These are phyloP conservation scores for Camelus dromedarius DNA, from an alignment of 2,113 vertebrate genomes.

Conservation along the genomic window DNA sequence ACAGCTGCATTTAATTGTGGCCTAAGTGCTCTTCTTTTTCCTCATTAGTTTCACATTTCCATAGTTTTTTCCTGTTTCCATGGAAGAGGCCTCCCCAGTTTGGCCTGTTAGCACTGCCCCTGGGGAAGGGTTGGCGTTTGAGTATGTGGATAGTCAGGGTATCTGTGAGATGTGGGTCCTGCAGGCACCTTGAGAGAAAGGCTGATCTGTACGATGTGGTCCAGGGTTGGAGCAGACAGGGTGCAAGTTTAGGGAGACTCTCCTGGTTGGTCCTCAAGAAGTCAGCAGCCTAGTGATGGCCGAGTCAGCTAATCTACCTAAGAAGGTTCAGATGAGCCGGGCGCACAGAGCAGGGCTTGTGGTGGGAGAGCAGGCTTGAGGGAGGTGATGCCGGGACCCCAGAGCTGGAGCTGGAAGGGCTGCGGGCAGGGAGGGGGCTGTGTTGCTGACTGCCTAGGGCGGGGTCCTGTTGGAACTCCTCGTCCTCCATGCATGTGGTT, in stretches of 20 bases:
- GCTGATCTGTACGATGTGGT: too few species aligned
- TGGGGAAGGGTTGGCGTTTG: neutral
- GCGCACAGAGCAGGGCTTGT: neutral
- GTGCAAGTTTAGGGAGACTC: too few species aligned
- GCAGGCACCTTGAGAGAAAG: neutral
- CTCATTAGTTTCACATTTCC: neutral
- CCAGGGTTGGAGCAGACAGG: too few species aligned
- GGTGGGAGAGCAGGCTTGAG: neutral
- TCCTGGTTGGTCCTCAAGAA: too few species aligned
- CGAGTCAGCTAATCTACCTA: fast-evolving
- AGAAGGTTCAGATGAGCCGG: neutral
- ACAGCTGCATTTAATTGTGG: neutral
- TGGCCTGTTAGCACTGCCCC: neutral
- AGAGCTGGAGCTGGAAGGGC: neutral
- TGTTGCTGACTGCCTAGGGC: neutral
- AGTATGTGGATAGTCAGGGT: neutral
- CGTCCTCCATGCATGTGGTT: neutral
- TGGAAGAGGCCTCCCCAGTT: neutral
- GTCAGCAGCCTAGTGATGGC: neutral
- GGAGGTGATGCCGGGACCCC: too few species aligned
- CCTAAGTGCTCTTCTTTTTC: neutral
- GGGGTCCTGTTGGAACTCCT: fast-evolving
- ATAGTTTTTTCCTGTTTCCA: neutral
- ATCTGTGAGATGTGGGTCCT: neutral
- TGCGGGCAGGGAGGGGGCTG: too few species aligned